Conservation (phyloP, 2,888 invertebrate species). For the Rhagophthalmus giganteus region DNA sequence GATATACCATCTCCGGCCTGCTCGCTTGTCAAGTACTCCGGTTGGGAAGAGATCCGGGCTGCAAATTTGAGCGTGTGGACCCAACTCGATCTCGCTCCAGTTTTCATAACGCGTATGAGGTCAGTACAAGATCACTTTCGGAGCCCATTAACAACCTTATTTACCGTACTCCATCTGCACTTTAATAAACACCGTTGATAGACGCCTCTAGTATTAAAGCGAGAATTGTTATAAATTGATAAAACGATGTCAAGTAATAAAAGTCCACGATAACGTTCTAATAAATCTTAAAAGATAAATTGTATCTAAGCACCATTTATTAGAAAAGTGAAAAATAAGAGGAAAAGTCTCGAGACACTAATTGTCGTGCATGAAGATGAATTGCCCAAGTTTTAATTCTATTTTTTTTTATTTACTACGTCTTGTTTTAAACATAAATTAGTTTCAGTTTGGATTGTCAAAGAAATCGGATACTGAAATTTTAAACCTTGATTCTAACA, state of each 20-base stretch:
- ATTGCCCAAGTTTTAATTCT: constrained; percentile 35
- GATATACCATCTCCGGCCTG: constrained; percentile 57
- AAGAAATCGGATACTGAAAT: constrained; percentile 11
- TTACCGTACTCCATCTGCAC: constrained; percentile 8
- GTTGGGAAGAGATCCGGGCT: constrained; percentile 55
- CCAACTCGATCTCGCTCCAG: constrained; percentile 56
- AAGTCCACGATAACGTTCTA: constrained; percentile 45
- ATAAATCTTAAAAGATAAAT: constrained; percentile 50
- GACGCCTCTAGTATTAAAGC: constrained; percentile 33
- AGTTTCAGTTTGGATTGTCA: constrained; percentile 4
- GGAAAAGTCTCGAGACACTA: constrained; percentile 49
- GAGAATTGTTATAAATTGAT: constrained; percentile 44
- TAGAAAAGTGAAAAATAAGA: constrained; percentile 49
- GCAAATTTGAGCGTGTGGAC: constrained; percentile 56
- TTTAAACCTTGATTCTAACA: constrained; percentile 4
- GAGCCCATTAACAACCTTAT: constrained; percentile 21
- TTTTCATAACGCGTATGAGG: constrained; percentile 59
- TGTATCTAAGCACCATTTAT: constrained; percentile 47
- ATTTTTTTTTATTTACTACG: constrained; percentile 12
- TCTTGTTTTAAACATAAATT: constrained; percentile 12
- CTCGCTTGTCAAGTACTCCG: constrained; percentile 56
- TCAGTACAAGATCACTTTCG: constrained; percentile 35
- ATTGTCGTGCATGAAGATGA: constrained; percentile 50
- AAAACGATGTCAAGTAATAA: constrained; percentile 43
- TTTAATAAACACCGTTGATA: constrained; percentile 35